Evolutionary conservation across 2,888 invertebrate genomes (phyloP), one percentile per base, ranked within the genome.

Genomic region (Lepetodrilus schrolli): DNA sequence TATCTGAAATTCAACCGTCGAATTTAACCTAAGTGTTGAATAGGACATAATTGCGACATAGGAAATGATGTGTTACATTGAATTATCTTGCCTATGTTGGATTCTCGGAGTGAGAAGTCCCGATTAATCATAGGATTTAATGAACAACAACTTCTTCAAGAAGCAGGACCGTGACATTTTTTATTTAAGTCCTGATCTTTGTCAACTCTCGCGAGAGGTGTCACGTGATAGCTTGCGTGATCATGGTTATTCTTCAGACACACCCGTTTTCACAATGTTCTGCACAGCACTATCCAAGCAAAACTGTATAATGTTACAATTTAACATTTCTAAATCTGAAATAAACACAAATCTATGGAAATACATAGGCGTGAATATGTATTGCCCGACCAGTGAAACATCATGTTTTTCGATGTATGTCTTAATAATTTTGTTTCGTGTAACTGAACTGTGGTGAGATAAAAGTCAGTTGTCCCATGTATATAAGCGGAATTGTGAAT

Each of bases 101-200:
- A 17, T 30, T 23, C 30, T 58, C 34, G 17, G 34, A 21, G 30
- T 10, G 34, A 30, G 58, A 26, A 58, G 30, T 17, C 58, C n/a
- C 58, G 58, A 58, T 58, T 58, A 58, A 58, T 58, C 58, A 58
- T 58, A 26, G 58, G 26, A 23, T 58, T 58, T 34, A 58, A 30
- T 58, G 58, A 30, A 30, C 34, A 58, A 34, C n/a, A 34, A 30
- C 58, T 34, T 58, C 34, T 58, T 58, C 58, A 26, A 26, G 34
- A 23, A 58, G 17, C 30, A 17, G 13, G 10, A 30, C 34, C 58
- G 34, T 23, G 21, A 58, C 34, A 34, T 58, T 58, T n/a, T 30
- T 34, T 17, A n/a, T 58, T 58, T 23, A 58, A 58, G 34, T 58
- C 58, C 58, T 34, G 30, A 58, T 58, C 58, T 30, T 58, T 58